Evolutionary conservation across 2,113 vertebrate species (phyloP).

Genomic region (Pelusios castaneus): DNA sequence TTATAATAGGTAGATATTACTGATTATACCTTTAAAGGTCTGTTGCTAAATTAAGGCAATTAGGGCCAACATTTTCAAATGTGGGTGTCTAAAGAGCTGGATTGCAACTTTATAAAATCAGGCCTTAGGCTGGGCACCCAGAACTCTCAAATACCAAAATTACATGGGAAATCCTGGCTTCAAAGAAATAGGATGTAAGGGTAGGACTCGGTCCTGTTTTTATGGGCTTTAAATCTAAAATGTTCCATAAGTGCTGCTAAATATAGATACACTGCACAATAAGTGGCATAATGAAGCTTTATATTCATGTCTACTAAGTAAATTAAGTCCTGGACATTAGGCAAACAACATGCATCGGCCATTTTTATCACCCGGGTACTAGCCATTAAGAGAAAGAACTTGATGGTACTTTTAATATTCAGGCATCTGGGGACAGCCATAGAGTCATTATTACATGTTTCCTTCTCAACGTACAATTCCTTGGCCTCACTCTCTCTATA

Average conservation of each 20-base stretch:
- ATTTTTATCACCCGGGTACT: neutral
- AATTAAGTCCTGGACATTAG: neutral
- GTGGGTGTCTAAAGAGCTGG: neutral
- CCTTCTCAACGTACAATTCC: neutral
- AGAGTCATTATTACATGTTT: neutral
- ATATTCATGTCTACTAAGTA: neutral
- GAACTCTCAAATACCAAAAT: neutral
- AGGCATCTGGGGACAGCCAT: neutral
- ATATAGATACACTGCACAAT: neutral
- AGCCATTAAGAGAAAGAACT: neutral
- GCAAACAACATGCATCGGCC: neutral
- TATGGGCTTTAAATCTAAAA: neutral
- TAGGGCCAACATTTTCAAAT: slow-evolving; percentile 17
- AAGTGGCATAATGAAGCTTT: neutral
- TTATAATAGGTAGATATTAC: neutral
- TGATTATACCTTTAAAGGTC: slow-evolving; percentile 18
- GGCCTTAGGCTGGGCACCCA: neutral
- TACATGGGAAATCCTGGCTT: neutral
- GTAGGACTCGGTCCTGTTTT: neutral
- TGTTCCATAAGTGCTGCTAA: neutral
- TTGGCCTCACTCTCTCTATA: neutral
- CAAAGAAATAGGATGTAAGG: no score
- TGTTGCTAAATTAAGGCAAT: slow-evolving; percentile 38
- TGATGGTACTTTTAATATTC: neutral
- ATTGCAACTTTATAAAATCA: slow-evolving; percentile 5